Percentiles rank a stretch among this genome's conserved stretches.
Evolutionary conservation across 1,140 invertebrate genomes (phyloP).

Genomic region (Euura lappo): DNA sequence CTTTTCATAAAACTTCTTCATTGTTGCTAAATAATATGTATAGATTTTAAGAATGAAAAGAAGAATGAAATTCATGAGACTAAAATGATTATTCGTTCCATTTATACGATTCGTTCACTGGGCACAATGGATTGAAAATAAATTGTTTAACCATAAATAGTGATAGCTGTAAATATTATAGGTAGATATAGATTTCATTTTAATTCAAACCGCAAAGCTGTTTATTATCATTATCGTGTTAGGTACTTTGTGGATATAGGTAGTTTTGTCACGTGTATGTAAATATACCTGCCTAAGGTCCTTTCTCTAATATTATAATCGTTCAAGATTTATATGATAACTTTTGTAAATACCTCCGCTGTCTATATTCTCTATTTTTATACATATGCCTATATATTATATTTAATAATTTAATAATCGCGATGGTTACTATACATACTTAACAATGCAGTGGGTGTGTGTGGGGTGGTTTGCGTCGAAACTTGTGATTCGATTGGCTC

Average conservation of each 20-base stretch:
- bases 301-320: no score
- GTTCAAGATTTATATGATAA: background rate
- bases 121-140: background rate
- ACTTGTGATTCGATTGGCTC: background rate
- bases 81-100: background rate
- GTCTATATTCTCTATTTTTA: background rate
- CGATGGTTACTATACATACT: background rate
- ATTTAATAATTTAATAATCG: background rate
- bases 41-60: no score
- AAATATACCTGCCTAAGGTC: background rate
- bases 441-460: conserved; percentile 3
- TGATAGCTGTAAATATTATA: background rate
- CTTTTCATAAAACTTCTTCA: no score
- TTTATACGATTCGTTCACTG: background rate
- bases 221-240: background rate
- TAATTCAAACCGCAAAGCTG: background rate
- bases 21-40: no score
- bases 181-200: background rate
- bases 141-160: background rate
- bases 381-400: background rate
- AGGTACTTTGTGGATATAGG: background rate
- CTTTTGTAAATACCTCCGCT: background rate
- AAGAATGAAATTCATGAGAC: background rate
- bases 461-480: background rate
- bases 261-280: background rate